Base-by-base conservation (phyloP, 2,888 invertebrate genomes). In the Chrysolina americana region DNA sequence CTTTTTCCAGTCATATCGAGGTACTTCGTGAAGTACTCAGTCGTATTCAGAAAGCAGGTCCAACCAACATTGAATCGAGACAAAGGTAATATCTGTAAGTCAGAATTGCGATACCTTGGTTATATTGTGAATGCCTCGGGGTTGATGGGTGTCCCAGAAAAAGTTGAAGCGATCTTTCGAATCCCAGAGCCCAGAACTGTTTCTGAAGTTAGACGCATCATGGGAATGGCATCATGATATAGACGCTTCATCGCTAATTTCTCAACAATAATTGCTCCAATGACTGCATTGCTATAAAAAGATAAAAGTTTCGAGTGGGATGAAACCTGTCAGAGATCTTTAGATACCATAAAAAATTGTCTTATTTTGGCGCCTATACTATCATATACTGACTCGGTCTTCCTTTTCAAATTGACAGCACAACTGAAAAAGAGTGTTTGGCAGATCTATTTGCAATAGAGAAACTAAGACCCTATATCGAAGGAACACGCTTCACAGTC, bases 221-320 rank as follows among this genome's bases (percentile, higher is more conserved):
- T 76, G 11, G 78, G 78, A 3, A 71, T 68, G 0, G 56, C 63
- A 21, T 74, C 74, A 0, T 78, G 78, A 76, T 76, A n/a, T 69
- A 47, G 74, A 13, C 41, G 76, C 9, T 76, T 76, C 28, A 59
- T 77, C 28, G 2, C 28, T 9, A 69, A 71, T 0, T 77, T 76
- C 65, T 77, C 75, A 1, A 28, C 59, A 8, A 62, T 73, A 10
- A 53, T 76, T 13, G 64, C 73, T 41, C 77, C 75, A 2, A n/a
- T n/a, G n/a, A n/a, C 48, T 77, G 6, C 75, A 77, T 13, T 59
- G 47, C 13, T 28, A 2, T 5, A 5, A 28, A 28, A 28, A 28
- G 28, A 28, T 28, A 28, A 28, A 28, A 2, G 28, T 53, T 74
- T 5, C 66, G 71, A 48, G 71, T 69, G 59, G 44, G 21, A 21